phyloP scores from a whole-genome alignment of 2,113 vertebrate genomes.

The Eolophus roseicapilla region DNA sequence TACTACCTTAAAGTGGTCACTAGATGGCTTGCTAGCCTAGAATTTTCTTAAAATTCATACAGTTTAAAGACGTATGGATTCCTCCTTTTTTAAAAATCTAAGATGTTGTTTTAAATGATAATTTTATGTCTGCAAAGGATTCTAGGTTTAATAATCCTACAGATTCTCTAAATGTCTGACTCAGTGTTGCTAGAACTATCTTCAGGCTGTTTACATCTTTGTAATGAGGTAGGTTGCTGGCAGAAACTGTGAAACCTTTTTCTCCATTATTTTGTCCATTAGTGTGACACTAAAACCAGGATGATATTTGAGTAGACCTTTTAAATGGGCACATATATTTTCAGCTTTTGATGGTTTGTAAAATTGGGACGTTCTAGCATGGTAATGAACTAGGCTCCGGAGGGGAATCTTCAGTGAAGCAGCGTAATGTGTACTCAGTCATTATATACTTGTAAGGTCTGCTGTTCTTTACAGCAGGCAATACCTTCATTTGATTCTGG shows the following conservation, averaged over 20 bases:
- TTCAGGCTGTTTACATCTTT: neutral
- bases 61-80: neutral
- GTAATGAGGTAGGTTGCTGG: neutral
- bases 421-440: neutral
- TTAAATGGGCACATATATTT: neutral
- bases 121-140: constrained; percentile 38
- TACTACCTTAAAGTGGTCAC: constrained; percentile 45
- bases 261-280: neutral
- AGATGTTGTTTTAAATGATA: constrained; percentile 49
- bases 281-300: neutral
- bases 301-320: neutral
- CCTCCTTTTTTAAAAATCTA: constrained; percentile 19
- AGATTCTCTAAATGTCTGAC: constrained; percentile 45
- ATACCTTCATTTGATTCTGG: neutral
- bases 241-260: neutral
- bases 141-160: constrained; percentile 46
- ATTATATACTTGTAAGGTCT: neutral
- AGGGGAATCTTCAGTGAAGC: neutral
- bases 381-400: neutral
- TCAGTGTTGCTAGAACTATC: neutral
- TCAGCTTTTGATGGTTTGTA: neutral
- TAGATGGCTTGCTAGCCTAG: constrained; percentile 75
- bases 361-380: neutral
- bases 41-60: constrained; percentile 1
- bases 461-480: neutral